phyloP scores from a whole-genome alignment of 1,140 invertebrate species.

The Musca domestica region DNA sequence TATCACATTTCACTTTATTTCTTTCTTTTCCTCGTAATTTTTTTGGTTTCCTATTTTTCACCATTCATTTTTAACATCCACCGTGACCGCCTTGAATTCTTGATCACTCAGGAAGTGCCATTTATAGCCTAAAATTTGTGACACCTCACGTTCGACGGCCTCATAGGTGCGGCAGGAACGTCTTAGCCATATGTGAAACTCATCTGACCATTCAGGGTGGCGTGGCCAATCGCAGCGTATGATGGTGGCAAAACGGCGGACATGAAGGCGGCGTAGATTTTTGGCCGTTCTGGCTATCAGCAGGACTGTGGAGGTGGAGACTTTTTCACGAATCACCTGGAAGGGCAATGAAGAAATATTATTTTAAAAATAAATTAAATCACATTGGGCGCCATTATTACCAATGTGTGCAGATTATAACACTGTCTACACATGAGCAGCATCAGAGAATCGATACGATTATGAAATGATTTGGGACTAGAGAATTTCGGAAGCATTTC shows the following conservation, averaged over 20 bases:
- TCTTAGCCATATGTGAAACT: constrained; percentile 69
- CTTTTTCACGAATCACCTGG: constrained; percentile 72
- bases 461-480: constrained; percentile 62
- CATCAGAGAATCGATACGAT: constrained; percentile 64
- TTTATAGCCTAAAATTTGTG: constrained; percentile 63
- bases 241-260: constrained; percentile 72
- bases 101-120: constrained; percentile 76
- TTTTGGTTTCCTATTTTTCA: neutral
- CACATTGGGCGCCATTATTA: too few species aligned
- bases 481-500: constrained; percentile 63
- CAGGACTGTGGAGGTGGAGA: constrained; percentile 77
- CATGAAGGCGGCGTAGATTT: constrained; percentile 64
- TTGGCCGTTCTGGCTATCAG: constrained; percentile 68
- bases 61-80: constrained; percentile 18
- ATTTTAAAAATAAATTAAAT: too few species aligned
- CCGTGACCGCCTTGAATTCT: constrained; percentile 60
- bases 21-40: too few species aligned
- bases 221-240: constrained; percentile 69
- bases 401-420: constrained; percentile 64
- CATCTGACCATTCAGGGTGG: constrained; percentile 65
- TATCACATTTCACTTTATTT: too few species aligned
- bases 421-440: constrained; percentile 64
- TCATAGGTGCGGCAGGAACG: constrained; percentile 64
- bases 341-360: neutral
- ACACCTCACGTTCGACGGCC: constrained; percentile 66